Conservation (phyloP, 2,113 vertebrate genomes). For the Mirza zaza region DNA sequence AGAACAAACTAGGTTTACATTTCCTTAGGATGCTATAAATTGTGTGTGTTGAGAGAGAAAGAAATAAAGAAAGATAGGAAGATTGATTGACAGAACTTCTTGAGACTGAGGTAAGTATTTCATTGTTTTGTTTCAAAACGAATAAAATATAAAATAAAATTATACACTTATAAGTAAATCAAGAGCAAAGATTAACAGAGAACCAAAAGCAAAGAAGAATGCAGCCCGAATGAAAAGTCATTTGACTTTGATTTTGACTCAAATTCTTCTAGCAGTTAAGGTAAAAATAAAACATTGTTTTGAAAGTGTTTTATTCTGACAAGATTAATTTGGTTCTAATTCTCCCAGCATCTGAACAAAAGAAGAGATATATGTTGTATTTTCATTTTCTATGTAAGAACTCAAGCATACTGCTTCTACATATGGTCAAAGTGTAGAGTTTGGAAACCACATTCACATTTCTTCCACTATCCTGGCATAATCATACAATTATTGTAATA, state of each 20-base stretch:
- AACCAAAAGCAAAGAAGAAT: background rate
- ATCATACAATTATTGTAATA: background rate
- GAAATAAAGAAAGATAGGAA: too few species aligned
- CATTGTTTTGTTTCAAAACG: background rate
- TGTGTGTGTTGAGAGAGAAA: background rate
- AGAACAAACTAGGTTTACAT: background rate
- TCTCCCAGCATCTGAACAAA: background rate
- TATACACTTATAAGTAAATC: background rate
- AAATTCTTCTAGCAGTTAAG: background rate
- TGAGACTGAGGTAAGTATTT: background rate
- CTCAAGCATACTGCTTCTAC: background rate
- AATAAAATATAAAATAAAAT: background rate
- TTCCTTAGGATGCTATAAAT: background rate
- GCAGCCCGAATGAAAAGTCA: background rate
- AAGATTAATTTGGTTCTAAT: slow-evolving; percentile 40
- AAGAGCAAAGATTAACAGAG: background rate
- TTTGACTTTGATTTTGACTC: background rate
- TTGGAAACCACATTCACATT: background rate
- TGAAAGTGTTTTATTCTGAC: background rate
- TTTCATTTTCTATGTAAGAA: slow-evolving; percentile 45
- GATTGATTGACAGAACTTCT: background rate
- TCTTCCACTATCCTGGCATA: background rate
- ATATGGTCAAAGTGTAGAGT: background rate
- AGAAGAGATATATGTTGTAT: background rate
- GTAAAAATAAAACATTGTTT: slow-evolving; percentile 31